A percentile compares a stretch with the other conserved stretches of the same genome.
Evolutionary conservation across 2,113 vertebrate genomes (phyloP).

Genomic region (Merops nubicus): DNA sequence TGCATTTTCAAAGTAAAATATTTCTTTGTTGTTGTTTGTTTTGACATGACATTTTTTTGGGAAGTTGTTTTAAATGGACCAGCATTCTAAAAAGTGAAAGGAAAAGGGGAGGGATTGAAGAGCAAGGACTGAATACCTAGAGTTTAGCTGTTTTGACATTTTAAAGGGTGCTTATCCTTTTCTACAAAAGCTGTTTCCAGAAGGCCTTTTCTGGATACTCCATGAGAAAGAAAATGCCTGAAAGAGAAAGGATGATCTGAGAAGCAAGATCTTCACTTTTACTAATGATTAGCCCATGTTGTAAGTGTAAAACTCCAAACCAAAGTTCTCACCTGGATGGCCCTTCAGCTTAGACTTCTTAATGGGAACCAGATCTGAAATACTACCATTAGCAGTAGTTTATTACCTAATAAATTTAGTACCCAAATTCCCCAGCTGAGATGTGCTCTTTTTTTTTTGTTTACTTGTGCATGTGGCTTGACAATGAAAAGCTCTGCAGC

Average conservation of each 20-base stretch:
- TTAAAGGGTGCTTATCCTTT: not conserved
- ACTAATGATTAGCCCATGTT: not conserved
- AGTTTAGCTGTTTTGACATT: not conserved
- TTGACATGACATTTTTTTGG: not conserved
- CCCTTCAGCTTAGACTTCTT: not conserved
- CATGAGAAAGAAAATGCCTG: not conserved
- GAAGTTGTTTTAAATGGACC: not conserved
- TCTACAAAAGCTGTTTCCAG: not conserved
- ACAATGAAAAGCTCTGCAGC: not conserved
- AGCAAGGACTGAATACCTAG: not conserved
- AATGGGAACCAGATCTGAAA: not conserved
- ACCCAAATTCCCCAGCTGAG: not conserved
- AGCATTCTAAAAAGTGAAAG: not conserved
- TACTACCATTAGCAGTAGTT: not conserved
- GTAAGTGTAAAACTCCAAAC: not conserved
- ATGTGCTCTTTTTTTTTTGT: not conserved
- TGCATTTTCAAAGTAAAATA: not conserved
- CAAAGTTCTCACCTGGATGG: not conserved
- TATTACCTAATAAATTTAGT: not conserved
- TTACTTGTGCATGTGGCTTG: not conserved
- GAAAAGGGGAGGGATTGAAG: not conserved
- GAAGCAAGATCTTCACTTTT: not conserved
- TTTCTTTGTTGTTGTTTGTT: not conserved
- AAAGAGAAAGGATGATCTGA: not conserved
- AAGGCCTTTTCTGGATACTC: not conserved